Base-by-base conservation (phyloP, 1,140 invertebrate genomes). In the Propsilocerus akamusi region DNA sequence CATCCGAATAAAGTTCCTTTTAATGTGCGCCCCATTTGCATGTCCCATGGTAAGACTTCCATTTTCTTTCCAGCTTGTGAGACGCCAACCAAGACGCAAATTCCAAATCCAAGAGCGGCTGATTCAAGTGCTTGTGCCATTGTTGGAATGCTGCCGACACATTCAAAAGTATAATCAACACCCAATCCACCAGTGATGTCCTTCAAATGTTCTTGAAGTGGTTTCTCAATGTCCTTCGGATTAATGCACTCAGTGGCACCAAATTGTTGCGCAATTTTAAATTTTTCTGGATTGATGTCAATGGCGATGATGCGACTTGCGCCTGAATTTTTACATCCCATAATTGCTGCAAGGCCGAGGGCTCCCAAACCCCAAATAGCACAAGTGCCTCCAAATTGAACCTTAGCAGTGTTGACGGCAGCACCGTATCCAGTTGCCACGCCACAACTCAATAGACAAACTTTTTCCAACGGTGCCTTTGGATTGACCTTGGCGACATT, bases 101-200 rank as follows among this genome's bases (percentile, higher is more conserved):
- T 67, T 17, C 80, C 80, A 80, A 80, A 83, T 4, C 81, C 81
- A 59, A 79, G 79, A 57, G 81, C 78, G 54, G 74, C 76, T 1
- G 74, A 58, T 62, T 82, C 80, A 37, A 99, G 68, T 23, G 96
- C 96, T 51, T 86, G 82, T 58, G 95, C 75, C 96, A 99, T 99
- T 3, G 86, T 91, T 46, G 81, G 69, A 0, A 97, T 86, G 72
- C 97, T 99, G 50, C 96, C 96, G 62, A 99, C 86, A 67, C 96
- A 99, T 69, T 99, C 96, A 69, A 99, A 99, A 5, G 94, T 98
- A 61, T 86, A 99, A 68, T 99, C 96, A 47, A 94, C 25, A 22
- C 25, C 25, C n/a, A n/a, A n/a, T 7, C 34, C 34, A 17, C 22
- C 4, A 17, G 8, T 20, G 4, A 5, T 17, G 17, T 41, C 7